Percentiles rank a stretch among this genome's conserved stretches.
Evolutionary conservation across 35 echinoderm and acorn worm species (phyloP).

Genomic region (Nesometra sesokonis): DNA sequence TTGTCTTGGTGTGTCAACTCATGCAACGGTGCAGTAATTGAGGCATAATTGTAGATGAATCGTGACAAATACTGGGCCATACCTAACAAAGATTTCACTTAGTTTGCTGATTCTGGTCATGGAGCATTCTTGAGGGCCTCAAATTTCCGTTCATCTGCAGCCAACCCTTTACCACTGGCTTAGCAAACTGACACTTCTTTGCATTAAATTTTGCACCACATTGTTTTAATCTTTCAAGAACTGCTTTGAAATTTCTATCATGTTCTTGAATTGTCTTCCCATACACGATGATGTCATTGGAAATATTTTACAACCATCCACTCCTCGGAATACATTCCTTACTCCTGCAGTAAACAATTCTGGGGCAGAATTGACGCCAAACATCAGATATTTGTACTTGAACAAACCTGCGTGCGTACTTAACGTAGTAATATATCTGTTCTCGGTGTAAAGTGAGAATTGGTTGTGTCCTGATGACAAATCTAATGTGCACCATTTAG

Average conservation of each 20-base stretch:
- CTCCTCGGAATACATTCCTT: constrained; percentile 12
- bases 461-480: constrained; percentile 15
- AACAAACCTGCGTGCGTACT: constrained; percentile 32
- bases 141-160: neutral
- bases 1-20: constrained; percentile 12
- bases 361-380: constrained; percentile 47
- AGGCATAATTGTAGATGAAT: constrained; percentile 16
- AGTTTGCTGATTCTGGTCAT: neutral
- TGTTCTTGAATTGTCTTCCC: constrained; percentile 10
- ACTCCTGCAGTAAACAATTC: constrained; percentile 25
- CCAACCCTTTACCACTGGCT: neutral
- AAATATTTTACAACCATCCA: constrained; percentile 40
- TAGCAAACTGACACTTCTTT: neutral
- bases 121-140: neutral
- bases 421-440: constrained; percentile 21
- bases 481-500: constrained; percentile 11
- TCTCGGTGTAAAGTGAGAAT: neutral
- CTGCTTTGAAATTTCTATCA: constrained; percentile 16
- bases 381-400: constrained; percentile 34
- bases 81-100: constrained; percentile 31
- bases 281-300: constrained; percentile 41
- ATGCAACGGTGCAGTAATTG: constrained; percentile 14
- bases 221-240: constrained; percentile 4
- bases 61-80: constrained; percentile 34
- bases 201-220: neutral